phyloP scores from a whole-genome alignment of 1,140 invertebrate species.

The Tetramorium alpestre region DNA sequence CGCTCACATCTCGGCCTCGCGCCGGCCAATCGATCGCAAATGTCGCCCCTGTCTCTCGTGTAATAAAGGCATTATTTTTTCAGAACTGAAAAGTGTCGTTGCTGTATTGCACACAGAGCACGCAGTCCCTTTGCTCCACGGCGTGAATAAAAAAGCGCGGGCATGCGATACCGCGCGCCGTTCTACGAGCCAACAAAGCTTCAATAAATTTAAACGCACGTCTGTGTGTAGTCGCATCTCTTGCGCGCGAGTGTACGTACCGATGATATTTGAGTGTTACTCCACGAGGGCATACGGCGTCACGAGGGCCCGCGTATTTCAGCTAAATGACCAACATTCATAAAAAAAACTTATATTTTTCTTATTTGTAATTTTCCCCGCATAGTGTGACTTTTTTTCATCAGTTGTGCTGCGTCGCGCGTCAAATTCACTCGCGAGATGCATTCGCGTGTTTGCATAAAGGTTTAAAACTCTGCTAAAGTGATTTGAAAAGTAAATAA shows the following conservation, averaged over 20 bases:
- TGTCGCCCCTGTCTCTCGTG: slow-evolving; percentile 15
- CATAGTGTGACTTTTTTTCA: background rate
- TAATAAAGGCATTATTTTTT: slow-evolving; percentile 54
- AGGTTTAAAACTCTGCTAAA: background rate
- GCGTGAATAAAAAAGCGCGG: slow-evolving; percentile 42
- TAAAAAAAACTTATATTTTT: background rate
- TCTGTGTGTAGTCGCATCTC: background rate
- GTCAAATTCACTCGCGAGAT: background rate
- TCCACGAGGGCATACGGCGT: background rate
- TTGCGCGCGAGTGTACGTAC: background rate
- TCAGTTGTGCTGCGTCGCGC: background rate
- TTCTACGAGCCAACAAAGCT: slow-evolving; percentile 33
- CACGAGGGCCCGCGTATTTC: background rate
- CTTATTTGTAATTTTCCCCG: background rate
- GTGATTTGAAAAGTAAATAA: background rate
- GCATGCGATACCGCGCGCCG: background rate
- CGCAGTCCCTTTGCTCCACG: slow-evolving; percentile 10
- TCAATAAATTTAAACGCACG: slow-evolving; percentile 45
- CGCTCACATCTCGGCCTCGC: background rate
- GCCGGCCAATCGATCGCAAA: slow-evolving; percentile 21
- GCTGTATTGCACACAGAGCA: slow-evolving; percentile 9
- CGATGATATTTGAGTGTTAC: slow-evolving; percentile 24
- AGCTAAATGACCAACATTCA: background rate
- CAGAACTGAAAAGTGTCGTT: slow-evolving; percentile 47
- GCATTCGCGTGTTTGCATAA: background rate